A percentile compares a stretch with the other conserved stretches of the same genome.
Conservation (phyloP, 1,140 invertebrate species). For the Pinna nobilis region DNA sequence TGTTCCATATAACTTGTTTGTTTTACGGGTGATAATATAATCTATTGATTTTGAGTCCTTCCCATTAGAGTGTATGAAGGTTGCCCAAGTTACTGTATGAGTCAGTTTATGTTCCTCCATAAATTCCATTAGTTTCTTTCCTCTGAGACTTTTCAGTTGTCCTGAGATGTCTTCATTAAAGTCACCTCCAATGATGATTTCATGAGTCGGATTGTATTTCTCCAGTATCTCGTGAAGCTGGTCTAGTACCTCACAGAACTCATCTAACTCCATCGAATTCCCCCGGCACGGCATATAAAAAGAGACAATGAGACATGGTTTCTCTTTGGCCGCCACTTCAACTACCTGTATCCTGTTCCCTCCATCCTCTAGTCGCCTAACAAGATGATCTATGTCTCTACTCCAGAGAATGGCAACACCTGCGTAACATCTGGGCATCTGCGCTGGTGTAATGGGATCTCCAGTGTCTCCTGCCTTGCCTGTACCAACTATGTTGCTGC, state of each 20-base stretch:
- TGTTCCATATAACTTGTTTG: background rate
- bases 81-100: background rate
- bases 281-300: slow-evolving; percentile 1
- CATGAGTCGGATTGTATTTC: background rate
- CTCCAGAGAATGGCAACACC: slow-evolving; percentile 13
- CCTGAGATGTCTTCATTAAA: slow-evolving; percentile 1
- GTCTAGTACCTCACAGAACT: background rate
- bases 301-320: background rate
- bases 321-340: background rate
- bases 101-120: background rate
- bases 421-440: slow-evolving; percentile 4
- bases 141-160: background rate
- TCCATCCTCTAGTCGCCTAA: background rate
- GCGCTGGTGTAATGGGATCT: background rate
- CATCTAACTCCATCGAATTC: background rate
- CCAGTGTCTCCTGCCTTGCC: slow-evolving; percentile 14
- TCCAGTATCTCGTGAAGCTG: slow-evolving; percentile 14
- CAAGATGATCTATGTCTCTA: background rate
- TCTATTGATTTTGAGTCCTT: slow-evolving; percentile 2
- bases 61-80: slow-evolving; percentile 10
- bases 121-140: background rate
- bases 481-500: background rate
- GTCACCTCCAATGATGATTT: slow-evolving; percentile 24
- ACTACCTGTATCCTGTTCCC: slow-evolving; percentile 4
- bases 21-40: background rate